phyloP scores from a whole-genome alignment of 2,113 vertebrate species.

The Campylomormyrus tamandua region DNA sequence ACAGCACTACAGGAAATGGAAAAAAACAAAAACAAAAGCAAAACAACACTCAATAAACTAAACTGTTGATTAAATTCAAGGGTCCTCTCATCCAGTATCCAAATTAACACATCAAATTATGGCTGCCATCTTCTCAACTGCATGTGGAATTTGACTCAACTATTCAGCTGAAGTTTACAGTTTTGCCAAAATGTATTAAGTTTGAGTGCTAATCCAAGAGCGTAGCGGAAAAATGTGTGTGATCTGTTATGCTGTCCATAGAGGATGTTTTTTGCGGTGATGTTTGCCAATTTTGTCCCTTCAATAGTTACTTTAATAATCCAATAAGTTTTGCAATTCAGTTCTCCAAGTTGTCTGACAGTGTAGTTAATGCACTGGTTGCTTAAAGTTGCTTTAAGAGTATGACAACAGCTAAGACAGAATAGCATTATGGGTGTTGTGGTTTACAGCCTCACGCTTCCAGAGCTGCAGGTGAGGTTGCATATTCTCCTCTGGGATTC shows the following conservation, averaged over 20 bases:
- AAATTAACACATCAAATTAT: neutral
- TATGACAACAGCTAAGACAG: neutral
- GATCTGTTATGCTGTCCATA: neutral
- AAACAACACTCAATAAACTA: neutral
- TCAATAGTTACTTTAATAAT: neutral
- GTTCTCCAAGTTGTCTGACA: neutral
- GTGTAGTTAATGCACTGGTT: neutral
- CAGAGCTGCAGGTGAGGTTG: neutral
- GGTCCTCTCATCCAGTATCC: neutral
- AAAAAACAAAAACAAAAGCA: neutral
- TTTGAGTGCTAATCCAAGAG: neutral
- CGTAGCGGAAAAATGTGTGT: neutral
- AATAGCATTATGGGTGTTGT: neutral
- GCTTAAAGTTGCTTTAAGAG: neutral
- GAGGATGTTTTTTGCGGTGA: neutral
- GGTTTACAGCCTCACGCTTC: neutral
- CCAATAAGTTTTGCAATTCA: neutral
- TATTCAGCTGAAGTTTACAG: neutral
- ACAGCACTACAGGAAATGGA: neutral
- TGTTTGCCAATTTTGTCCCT: neutral
- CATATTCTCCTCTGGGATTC: neutral
- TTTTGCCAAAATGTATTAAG: neutral
- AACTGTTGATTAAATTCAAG: constrained; percentile 5
- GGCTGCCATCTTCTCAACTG: neutral
- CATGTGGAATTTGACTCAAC: neutral